Percentiles rank a stretch among this genome's conserved stretches.
These are phyloP conservation scores for Platycercus adscitus DNA, from an alignment of 2,113 vertebrate species.

Conservation along the genomic window DNA sequence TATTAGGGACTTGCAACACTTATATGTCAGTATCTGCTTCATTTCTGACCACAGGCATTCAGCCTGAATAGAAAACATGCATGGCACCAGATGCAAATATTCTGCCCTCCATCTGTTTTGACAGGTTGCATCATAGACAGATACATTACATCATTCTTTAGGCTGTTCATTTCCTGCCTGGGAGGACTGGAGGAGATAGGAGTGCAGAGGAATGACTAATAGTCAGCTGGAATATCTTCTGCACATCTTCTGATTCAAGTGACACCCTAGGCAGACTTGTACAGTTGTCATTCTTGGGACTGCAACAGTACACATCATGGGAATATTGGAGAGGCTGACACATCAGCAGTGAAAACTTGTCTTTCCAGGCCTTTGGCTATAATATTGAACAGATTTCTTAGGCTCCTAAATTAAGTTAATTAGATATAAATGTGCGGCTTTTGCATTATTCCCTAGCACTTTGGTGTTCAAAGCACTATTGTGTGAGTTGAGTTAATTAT, in stretches of 20 bases:
- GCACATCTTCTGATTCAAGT: not conserved
- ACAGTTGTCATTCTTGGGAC: not conserved
- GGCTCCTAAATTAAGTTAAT: not conserved
- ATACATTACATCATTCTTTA: not conserved
- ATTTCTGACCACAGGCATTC: not conserved
- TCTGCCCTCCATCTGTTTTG: not conserved
- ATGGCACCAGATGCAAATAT: conserved; percentile 4
- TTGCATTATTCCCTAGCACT: not conserved
- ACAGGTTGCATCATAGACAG: not conserved
- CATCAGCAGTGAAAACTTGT: not conserved
- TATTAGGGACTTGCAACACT: not conserved
- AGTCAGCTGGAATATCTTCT: not conserved
- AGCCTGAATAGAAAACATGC: not conserved
- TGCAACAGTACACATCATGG: not conserved
- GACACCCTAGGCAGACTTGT: not conserved
- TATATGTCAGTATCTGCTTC: not conserved
- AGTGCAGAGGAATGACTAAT: not conserved
- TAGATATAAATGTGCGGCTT: not conserved
- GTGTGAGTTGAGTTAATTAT: not conserved
- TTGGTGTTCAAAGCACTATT: not conserved
- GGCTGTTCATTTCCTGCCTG: not conserved
- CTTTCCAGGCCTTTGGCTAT: not conserved
- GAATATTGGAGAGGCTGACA: not conserved
- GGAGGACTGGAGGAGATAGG: not conserved
- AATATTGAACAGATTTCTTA: not conserved